Conservation (phyloP, 1,140 invertebrate genomes). For the Physella acuta region DNA sequence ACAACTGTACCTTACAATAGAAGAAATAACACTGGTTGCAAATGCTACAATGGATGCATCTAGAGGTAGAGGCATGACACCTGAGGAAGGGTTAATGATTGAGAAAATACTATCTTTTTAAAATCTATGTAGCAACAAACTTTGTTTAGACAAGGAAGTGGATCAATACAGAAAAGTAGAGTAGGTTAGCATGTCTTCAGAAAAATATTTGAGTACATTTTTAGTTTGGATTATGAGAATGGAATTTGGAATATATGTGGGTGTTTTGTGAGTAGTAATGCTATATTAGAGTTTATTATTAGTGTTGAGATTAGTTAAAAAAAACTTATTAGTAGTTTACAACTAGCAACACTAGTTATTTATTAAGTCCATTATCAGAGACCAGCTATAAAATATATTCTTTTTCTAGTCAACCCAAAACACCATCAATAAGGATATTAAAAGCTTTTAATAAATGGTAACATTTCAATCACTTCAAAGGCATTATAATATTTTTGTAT, state of each 20-base stretch:
- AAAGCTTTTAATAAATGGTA: no score
- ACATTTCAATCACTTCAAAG: not conserved
- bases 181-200: not conserved
- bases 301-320: no score
- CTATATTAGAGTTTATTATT: not conserved
- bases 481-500: not conserved
- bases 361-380: no score
- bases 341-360: no score
- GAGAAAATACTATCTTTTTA: not conserved
- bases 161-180: not conserved
- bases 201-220: not conserved
- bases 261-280: not conserved
- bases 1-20: not conserved
- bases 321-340: no score
- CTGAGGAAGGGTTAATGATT: not conserved
- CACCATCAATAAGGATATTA: no score
- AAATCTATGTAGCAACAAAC: not conserved
- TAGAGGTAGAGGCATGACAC: not conserved
- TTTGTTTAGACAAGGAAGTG: not conserved
- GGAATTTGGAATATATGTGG: not conserved
- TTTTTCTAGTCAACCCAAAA: no score
- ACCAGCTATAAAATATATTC: no score
- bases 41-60: not conserved
- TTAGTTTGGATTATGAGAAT: not conserved
- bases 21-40: not conserved